Evolutionary conservation across 2,888 invertebrate genomes (phyloP).

Genomic region (Tachina fera): DNA sequence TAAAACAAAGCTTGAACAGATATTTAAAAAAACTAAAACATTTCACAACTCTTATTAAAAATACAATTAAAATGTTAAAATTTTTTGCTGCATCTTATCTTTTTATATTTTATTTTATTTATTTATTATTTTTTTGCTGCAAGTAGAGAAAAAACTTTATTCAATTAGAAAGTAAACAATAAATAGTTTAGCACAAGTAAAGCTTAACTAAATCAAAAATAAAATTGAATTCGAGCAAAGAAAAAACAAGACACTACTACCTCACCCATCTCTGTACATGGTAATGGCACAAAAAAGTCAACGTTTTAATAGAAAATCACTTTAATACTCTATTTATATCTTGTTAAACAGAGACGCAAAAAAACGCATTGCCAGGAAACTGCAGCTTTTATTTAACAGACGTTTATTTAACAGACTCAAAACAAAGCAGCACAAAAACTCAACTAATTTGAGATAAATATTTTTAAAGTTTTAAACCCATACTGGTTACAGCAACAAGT

Average conservation of each 20-base stretch:
- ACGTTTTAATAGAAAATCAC: conserved; percentile 71
- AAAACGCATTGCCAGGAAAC: conserved; percentile 20
- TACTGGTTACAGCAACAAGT: conserved; percentile 53
- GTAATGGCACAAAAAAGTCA: conserved; percentile 70
- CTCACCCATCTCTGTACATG: conserved; percentile 72
- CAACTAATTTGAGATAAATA: conserved; percentile 26
- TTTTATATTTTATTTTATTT: neutral
- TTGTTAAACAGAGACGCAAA: conserved; percentile 23
- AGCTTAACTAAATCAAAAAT: conserved; percentile 48
- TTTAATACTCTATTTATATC: conserved; percentile 64
- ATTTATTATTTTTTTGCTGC: neutral
- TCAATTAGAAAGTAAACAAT: conserved; percentile 57
- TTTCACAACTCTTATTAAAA: conserved; percentile 63
- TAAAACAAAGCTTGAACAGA: conserved; percentile 13
- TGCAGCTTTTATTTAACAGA: neutral
- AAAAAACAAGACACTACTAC: conserved; percentile 50
- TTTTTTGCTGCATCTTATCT: conserved; percentile 12
- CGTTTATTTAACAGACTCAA: conserved; percentile 45
- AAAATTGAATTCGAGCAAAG: conserved; percentile 9
- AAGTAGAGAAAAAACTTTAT: conserved; percentile 8
- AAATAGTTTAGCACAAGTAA: conserved; percentile 48
- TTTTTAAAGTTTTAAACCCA: conserved; percentile 41
- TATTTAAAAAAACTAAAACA: conserved; percentile 24
- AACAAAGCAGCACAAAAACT: conserved; percentile 20
- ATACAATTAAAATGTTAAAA: conserved; percentile 62